Evolutionary conservation across 2,888 invertebrate species (phyloP).

Genomic region (Steinernema carpocapsae): DNA sequence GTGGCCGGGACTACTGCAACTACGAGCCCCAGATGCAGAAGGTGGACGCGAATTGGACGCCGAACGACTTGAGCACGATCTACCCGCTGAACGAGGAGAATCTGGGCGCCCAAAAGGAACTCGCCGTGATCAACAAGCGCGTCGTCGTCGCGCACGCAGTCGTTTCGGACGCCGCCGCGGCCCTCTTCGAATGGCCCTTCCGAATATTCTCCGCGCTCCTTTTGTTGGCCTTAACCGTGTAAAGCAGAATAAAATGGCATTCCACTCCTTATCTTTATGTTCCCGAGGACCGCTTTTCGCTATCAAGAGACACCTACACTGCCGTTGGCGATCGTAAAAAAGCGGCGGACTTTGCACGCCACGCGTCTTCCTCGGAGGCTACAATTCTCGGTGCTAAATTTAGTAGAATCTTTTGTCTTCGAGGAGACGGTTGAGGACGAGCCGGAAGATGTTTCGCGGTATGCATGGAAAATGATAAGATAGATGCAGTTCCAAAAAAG

Average conservation of each 20-base stretch:
- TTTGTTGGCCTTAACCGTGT: constrained; percentile 13
- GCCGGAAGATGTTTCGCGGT: no score
- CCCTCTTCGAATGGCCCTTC: no score
- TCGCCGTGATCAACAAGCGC: neutral
- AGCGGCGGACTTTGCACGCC: constrained; percentile 15
- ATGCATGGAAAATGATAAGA: no score
- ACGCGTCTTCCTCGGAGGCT: neutral
- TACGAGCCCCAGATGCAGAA: constrained; percentile 22
- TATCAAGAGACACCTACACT: constrained; percentile 20
- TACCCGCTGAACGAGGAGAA: neutral
- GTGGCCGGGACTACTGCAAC: constrained; percentile 50
- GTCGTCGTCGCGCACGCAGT: neutral
- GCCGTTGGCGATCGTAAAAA: constrained; percentile 1
- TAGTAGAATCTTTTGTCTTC: neutral
- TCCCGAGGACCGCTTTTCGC: no score
- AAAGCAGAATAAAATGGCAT: neutral
- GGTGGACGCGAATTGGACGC: constrained; percentile 16
- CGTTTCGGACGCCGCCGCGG: neutral
- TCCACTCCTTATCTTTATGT: neutral
- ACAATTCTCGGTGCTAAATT: neutral
- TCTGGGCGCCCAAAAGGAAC: neutral
- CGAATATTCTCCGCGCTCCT: neutral
- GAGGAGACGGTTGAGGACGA: no score
- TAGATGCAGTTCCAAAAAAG: no score
- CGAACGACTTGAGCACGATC: neutral